Base-by-base conservation (phyloP, 2,888 invertebrate genomes). In the Agrilus biguttatus region DNA sequence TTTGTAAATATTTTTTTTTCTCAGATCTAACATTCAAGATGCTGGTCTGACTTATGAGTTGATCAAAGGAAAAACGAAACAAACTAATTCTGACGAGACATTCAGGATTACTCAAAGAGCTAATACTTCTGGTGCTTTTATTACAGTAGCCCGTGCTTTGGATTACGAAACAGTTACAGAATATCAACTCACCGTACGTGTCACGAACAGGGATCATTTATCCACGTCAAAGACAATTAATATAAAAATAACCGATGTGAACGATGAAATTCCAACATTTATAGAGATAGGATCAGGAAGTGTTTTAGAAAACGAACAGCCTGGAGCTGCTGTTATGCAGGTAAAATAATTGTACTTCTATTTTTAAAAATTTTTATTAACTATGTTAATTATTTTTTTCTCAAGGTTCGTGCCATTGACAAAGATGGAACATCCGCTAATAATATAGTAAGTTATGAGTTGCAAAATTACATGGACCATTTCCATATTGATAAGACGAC, bases 211-310 rank as follows among this genome's bases (percentile, higher is more conserved):
- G 53, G 81, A 81, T 58, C 78, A 79, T 55, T 66, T 90, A 60
- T 83, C 83, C 3, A 80, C 85, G 2, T 86, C 87, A 65, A 83
- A 82, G 12, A 77, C 79, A 42, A 74, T 90, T 40, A 78, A 78
- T 54, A 80, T 93, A 32, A 77, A 80, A 62, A 76, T 93, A 1
- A 73, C 78, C 57, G 92, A 93, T 61, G 89, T 89, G 0, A 93
- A 93, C 58, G 93, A 93, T 61, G 90, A 90, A 57, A 83, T 86
- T 51, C 93, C 83, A 1, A 78, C 79, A 52, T 91, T 93, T 57
- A 82, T 83, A 37, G 87, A 88, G 62, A 77, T 84, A 12, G 75
- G 81, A 55, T 78, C 79, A 13, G 90, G 89, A 1, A 83, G 80
- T 53, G 88, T 91, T 5, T 66, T 86, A 46, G 91, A 91, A 68